phyloP scores from a whole-genome alignment of 1,140 invertebrate genomes.

The Euglossa dilemma region DNA sequence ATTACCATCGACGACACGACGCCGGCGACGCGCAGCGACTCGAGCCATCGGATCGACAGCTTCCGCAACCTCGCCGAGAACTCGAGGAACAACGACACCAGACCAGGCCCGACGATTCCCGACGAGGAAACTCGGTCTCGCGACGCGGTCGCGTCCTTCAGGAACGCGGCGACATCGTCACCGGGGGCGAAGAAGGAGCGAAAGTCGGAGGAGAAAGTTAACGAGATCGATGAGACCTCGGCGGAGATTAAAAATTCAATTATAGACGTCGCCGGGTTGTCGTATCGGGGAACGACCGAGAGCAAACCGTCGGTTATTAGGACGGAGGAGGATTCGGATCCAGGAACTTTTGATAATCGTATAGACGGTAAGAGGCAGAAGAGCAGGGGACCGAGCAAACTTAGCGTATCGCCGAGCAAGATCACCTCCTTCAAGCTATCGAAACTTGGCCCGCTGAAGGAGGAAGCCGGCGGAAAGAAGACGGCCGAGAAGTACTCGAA shows the following conservation, averaged over 20 bases:
- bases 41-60: background rate
- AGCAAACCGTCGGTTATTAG: constrained; percentile 42
- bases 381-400: constrained; percentile 38
- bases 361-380: constrained; percentile 13
- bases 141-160: constrained; percentile 56
- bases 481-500: constrained; percentile 27
- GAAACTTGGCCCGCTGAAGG: background rate
- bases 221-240: constrained; percentile 35
- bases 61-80: background rate
- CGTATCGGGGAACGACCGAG: constrained; percentile 1
- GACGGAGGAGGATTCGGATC: constrained; percentile 11
- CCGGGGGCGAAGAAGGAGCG: constrained; percentile 7
- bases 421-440: constrained; percentile 26
- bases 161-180: constrained; percentile 35
- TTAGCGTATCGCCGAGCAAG: constrained; percentile 19
- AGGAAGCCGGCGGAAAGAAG: constrained; percentile 15
- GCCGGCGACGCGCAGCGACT: background rate
- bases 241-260: constrained; percentile 55
- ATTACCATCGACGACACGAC: background rate
- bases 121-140: constrained; percentile 9
- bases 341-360: constrained; percentile 52
- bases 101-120: background rate
- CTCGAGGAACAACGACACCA: constrained; percentile 6
- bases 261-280: constrained; percentile 14
- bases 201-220: constrained; percentile 9